Evolutionary conservation across 2,888 invertebrate species (phyloP).

Genomic region (Nomada goodeniana): DNA sequence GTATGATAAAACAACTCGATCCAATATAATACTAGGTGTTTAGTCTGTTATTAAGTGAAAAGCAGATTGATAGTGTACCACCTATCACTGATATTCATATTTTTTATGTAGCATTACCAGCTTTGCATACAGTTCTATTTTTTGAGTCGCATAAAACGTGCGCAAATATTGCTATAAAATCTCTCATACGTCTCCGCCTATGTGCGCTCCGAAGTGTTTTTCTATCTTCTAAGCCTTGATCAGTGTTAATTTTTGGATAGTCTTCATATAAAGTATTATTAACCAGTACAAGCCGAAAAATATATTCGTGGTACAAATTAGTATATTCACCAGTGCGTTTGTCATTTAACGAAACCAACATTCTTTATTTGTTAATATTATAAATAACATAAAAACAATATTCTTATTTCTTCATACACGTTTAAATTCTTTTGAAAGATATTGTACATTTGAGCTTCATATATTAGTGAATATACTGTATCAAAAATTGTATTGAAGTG

Average conservation of each 20-base stretch:
- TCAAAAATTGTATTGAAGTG: slow-evolving; percentile 29
- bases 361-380: slow-evolving; percentile 29
- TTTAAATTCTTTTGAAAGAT: slow-evolving; percentile 37
- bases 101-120: slow-evolving; percentile 28
- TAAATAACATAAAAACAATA: slow-evolving; percentile 33
- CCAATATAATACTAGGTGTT: slow-evolving; percentile 41
- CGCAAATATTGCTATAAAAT: slow-evolving; percentile 36
- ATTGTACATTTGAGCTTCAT: slow-evolving; percentile 36
- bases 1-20: slow-evolving; percentile 45
- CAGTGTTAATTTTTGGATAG: slow-evolving; percentile 37
- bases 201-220: slow-evolving; percentile 44
- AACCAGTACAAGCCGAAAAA: slow-evolving; percentile 70
- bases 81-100: slow-evolving; percentile 30
- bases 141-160: slow-evolving; percentile 32
- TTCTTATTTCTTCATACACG: slow-evolving; percentile 9
- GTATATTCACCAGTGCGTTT: slow-evolving; percentile 48
- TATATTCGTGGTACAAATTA: slow-evolving; percentile 59
- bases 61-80: slow-evolving; percentile 16
- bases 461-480: slow-evolving; percentile 30
- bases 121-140: slow-evolving; percentile 33
- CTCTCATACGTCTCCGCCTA: slow-evolving; percentile 43
- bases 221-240: slow-evolving; percentile 33
- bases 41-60: slow-evolving; percentile 26
- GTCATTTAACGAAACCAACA: slow-evolving; percentile 32
- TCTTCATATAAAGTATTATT: slow-evolving; percentile 52